A percentile compares a stretch with the other conserved stretches of the same genome.
Evolutionary conservation across 2,888 invertebrate species (phyloP).

Genomic region (Netelia virgata): DNA sequence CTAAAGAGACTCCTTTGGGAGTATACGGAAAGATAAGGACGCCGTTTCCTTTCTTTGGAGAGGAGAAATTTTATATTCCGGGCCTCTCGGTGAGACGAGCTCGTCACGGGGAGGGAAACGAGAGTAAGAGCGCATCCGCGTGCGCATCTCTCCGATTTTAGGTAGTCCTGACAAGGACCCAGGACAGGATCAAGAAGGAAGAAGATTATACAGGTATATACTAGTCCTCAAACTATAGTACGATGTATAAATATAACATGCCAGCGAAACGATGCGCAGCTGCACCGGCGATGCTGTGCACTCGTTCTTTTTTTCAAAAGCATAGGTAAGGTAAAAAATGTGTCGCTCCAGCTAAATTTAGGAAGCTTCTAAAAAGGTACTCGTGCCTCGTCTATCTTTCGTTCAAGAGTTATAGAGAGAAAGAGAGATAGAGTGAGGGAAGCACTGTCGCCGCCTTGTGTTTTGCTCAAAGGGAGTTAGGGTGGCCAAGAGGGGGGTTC

Average conservation of each 20-base stretch:
- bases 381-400: slow-evolving; percentile 10
- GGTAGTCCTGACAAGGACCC: slow-evolving; percentile 13
- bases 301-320: slow-evolving; percentile 18
- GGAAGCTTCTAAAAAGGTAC: slow-evolving; percentile 72
- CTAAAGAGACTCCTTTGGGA: slow-evolving; percentile 52
- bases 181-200: slow-evolving; percentile 14
- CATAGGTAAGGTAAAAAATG: slow-evolving; percentile 62
- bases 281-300: slow-evolving; percentile 28
- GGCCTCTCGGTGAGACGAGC: slow-evolving; percentile 57
- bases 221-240: slow-evolving; percentile 1
- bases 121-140: slow-evolving; percentile 52
- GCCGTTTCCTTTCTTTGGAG: slow-evolving; percentile 32
- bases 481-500: neutral
- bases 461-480: slow-evolving; percentile 20
- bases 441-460: slow-evolving; percentile 27
- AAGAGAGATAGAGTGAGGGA: slow-evolving; percentile 11
- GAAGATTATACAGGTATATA: neutral
- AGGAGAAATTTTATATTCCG: slow-evolving; percentile 76
- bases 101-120: slow-evolving; percentile 61
- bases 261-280: slow-evolving; percentile 47
- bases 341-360: slow-evolving; percentile 75
- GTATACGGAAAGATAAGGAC: slow-evolving; percentile 55
- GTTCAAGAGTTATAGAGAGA: slow-evolving; percentile 15
- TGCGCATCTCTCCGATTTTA: slow-evolving; percentile 2
- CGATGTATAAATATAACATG: neutral